Conservation (phyloP, 2,888 invertebrate genomes). For the Euzetes globulus region DNA sequence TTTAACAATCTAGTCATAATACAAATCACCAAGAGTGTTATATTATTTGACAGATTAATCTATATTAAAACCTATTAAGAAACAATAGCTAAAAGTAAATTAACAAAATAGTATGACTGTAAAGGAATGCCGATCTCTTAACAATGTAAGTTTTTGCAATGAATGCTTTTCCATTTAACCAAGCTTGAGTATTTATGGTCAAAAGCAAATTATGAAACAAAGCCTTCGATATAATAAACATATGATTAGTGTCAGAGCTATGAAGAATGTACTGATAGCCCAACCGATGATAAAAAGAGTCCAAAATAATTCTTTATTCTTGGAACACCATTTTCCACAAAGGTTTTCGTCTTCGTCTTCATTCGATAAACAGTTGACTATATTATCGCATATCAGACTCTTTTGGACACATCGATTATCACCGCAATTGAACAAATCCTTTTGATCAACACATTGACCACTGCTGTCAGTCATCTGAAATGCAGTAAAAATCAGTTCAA, state of each 20-base stretch:
- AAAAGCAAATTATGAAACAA: conserved; percentile 1
- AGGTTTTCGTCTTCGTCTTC: not conserved
- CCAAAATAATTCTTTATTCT: not conserved
- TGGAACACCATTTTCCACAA: not conserved
- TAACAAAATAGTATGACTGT: no score
- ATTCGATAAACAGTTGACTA: not conserved
- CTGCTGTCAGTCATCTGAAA: not conserved
- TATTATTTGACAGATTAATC: not conserved
- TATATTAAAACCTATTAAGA: not conserved
- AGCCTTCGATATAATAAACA: not conserved
- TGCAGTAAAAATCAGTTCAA: not conserved
- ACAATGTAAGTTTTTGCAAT: no score
- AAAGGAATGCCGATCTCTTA: no score
- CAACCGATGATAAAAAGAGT: not conserved
- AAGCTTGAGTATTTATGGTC: no score
- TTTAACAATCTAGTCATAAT: no score
- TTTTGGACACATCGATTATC: not conserved
- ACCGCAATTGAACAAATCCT: not conserved
- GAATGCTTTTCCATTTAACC: no score
- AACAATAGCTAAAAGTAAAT: no score
- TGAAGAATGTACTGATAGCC: conserved; percentile 6
- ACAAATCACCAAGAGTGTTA: no score
- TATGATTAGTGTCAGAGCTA: not conserved
- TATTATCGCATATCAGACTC: not conserved
- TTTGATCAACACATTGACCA: not conserved